Evolutionary conservation across 2,113 vertebrate species (phyloP).

Genomic region (Dipodomys merriami): DNA sequence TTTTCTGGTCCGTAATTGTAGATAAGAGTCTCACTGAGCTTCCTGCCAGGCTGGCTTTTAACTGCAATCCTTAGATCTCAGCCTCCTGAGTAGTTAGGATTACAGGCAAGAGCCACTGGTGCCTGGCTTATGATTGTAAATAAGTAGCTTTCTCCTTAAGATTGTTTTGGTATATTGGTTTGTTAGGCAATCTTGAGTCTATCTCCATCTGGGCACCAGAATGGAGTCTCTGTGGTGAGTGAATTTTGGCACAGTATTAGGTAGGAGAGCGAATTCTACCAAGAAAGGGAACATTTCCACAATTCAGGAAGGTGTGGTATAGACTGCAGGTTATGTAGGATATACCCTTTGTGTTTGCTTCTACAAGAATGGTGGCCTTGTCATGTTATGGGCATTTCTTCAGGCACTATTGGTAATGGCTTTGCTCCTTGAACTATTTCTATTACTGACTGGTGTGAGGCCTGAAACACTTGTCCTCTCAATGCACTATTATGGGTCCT

Average conservation of each 20-base stretch:
- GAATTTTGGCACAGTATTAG: not conserved
- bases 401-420: not conserved
- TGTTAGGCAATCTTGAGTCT: not conserved
- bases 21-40: too few species aligned
- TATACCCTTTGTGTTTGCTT: not conserved
- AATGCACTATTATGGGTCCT: not conserved
- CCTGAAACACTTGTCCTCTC: not conserved
- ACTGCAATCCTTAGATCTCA: too few species aligned
- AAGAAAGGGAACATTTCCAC: not conserved
- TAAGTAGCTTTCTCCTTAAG: not conserved
- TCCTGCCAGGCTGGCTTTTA: too few species aligned
- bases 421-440: not conserved
- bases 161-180: not conserved
- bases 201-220: not conserved
- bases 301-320: not conserved
- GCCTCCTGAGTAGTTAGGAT: too few species aligned
- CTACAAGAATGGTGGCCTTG: not conserved
- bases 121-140: not conserved
- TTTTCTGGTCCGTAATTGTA: too few species aligned
- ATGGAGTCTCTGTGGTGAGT: not conserved
- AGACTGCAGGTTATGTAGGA: not conserved
- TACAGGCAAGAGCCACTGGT: too few species aligned
- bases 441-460: not conserved
- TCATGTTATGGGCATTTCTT: not conserved
- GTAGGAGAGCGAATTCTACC: not conserved